Evolutionary conservation across 1,140 invertebrate genomes (phyloP).

Genomic region (Euura saliciscinereae): DNA sequence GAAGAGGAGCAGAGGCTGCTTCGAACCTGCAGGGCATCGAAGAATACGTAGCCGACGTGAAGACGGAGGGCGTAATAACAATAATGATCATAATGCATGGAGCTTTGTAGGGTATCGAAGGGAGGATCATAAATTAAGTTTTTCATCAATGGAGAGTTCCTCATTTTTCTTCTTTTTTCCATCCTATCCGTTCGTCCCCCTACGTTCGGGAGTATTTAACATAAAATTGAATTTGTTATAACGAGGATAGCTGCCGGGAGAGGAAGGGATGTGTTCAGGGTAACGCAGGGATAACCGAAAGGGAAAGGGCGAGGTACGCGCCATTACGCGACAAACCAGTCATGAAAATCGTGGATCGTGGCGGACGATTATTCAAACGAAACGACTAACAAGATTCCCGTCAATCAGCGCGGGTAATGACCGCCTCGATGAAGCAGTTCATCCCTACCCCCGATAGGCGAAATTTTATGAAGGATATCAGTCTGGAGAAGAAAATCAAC

Average conservation of each 20-base stretch:
- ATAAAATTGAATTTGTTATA: conserved; percentile 56
- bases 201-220: conserved; percentile 53
- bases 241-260: conserved; percentile 35
- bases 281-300: conserved; percentile 17
- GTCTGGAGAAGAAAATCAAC: no score
- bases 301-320: conserved; percentile 40
- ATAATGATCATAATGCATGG: conserved; percentile 13
- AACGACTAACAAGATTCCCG: conserved; percentile 57
- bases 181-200: conserved; percentile 26
- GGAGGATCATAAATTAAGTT: conserved; percentile 47
- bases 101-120: conserved; percentile 36
- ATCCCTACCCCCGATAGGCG: no score
- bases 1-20: neutral
- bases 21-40: neutral
- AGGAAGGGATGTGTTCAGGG: neutral
- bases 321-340: conserved; percentile 56
- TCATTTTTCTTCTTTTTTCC: neutral
- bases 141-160: conserved; percentile 7
- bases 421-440: conserved; percentile 19
- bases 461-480: no score
- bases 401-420: conserved; percentile 54
- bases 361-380: conserved; percentile 58
- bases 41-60: neutral
- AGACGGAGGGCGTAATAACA: neutral
- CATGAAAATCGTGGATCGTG: conserved; percentile 53